Conservation (phyloP, 2,113 vertebrate species). For the Lota lota region DNA sequence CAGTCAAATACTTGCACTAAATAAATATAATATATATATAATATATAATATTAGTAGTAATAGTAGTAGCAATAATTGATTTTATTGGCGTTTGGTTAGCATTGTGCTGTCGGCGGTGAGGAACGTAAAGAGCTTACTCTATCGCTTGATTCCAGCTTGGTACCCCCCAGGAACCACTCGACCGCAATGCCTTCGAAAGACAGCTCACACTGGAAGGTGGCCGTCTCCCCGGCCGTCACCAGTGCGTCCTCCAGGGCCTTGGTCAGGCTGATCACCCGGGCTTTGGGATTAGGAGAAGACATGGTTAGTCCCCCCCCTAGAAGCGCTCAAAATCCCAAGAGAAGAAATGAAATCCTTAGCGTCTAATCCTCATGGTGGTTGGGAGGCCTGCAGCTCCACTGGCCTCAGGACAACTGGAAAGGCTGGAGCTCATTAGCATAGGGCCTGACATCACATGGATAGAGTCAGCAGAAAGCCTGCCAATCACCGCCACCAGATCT, state of each 20-base stretch:
- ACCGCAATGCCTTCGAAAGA: conserved; percentile 92
- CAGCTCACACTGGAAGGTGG: conserved; percentile 94
- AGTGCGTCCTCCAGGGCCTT: conserved; percentile 89
- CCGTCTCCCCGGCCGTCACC: conserved; percentile 92
- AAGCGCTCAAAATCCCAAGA: conserved; percentile 46
- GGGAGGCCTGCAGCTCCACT: conserved; percentile 50
- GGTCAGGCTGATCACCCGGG: conserved; percentile 84
- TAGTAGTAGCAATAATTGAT: too few species aligned
- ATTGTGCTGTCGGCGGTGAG: too few species aligned
- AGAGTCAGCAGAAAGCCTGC: conserved; percentile 79
- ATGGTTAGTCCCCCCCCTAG: conserved; percentile 72
- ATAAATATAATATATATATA: too few species aligned
- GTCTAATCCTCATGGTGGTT: conserved; percentile 73
- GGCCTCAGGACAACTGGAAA: conserved; percentile 53
- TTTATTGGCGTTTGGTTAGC: too few species aligned
- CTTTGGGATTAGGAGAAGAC: conserved; percentile 85
- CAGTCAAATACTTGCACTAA: too few species aligned
- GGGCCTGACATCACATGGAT: conserved; percentile 71
- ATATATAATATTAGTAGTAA: too few species aligned
- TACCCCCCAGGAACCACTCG: conserved; percentile 90
- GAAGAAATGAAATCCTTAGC: conserved; percentile 54
- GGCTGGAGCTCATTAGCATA: conserved; percentile 78
- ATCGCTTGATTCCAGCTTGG: conserved; percentile 89
- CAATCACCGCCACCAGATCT: conserved; percentile 78
- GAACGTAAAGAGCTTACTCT: conserved; percentile 76